Base-by-base conservation (phyloP, 2,888 invertebrate genomes). In the Sphaerophoria taeniata region DNA sequence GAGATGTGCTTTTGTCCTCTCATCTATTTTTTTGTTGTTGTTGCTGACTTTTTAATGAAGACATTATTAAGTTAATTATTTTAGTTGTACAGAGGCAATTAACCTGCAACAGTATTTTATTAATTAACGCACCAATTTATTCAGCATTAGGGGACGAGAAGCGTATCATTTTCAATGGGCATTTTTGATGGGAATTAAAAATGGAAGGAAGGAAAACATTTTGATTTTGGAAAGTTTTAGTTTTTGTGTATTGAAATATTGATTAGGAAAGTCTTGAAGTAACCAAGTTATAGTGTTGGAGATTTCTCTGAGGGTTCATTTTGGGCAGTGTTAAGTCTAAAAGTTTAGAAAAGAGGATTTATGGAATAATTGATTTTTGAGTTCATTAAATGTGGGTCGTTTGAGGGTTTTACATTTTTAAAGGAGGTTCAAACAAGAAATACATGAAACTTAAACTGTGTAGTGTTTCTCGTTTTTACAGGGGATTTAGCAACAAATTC, bases 21-120 rank as follows among this genome's bases (percentile, higher is more conserved):
- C 47, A 31, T 34, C 5, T 51, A 24, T 49, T 6, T 60, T 39
- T 65, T 36, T 49, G 16, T 51, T 16, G 34, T 56, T 36, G 3
- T 39, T 39, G 49, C 24, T 56, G 60, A 9, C 11, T 43, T 72
- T 76, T 80, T 84, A 84, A 84, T 80, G 84, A 80, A 80, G 71
- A 72, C 80, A 80, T 84, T 80, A 84, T 80, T 60, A 80, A 71
- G 65, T 71, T 84, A 80, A 84, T 84, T 80, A 53, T 53, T 49
- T 67, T 39, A 80, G 80, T 80, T 80, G 74, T 73, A 69, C 67
- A 72, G 24, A 24, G 39, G 47, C 67, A 71, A 77, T 82, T 77
- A 77, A 56, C n/a, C 51, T 60, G 43, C 58, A 71, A 43, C 49
- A 65, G 33, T 71, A 47, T 31, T 45, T 61, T 36, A n/a, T 43